Base-by-base conservation (phyloP, 1,140 invertebrate genomes). In the Drosophila teissieri region DNA sequence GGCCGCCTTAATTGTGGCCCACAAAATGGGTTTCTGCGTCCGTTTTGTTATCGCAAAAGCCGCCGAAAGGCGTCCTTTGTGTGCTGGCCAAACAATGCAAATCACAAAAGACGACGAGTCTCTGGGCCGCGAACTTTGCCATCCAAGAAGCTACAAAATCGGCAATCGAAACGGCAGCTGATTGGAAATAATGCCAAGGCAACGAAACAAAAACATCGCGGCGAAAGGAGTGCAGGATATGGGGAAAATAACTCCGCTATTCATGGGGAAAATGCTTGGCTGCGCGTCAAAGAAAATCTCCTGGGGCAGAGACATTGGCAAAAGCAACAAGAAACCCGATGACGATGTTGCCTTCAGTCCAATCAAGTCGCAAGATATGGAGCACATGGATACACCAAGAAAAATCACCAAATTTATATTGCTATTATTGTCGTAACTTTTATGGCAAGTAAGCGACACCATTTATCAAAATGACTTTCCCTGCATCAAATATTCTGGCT, bases 131-230 rank as follows among this genome's bases (percentile, higher is more conserved):
- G 67, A 63, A 63, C 73, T 67, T 78, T 51, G 79, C 53, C 42
- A 36, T 15, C 45, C 55, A 17, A 56, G 40, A 48, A 27, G 42
- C 60, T 24, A 22, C 45, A 36, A 27, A 62, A 51, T 61, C 51
- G 73, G 31, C 55, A 73, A 64, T 74, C 73, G 73, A 76, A 51
- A 46, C 42, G 55, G 52, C 64, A 51, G 68, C 57, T 83, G 70
- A 83, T 83, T 83, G 80, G 46, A 82, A 83, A 76, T 65, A 70
- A 49, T 62, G 70, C 57, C 75, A 83, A 64, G 70, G 64, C 75
- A 83, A 83, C 80, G 64, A 78, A 64, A 64, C 52, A 40, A 80
- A 42, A 52, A 72, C n/a, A 78, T 31, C n/a, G 40, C 3, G 39
- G 22, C 4, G 14, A 74, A 74, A 65, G 55, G 56, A 58, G 61